Evolutionary conservation across 2,888 invertebrate genomes (phyloP), one percentile per base, ranked within the genome.

Genomic region (Athalia rosae): DNA sequence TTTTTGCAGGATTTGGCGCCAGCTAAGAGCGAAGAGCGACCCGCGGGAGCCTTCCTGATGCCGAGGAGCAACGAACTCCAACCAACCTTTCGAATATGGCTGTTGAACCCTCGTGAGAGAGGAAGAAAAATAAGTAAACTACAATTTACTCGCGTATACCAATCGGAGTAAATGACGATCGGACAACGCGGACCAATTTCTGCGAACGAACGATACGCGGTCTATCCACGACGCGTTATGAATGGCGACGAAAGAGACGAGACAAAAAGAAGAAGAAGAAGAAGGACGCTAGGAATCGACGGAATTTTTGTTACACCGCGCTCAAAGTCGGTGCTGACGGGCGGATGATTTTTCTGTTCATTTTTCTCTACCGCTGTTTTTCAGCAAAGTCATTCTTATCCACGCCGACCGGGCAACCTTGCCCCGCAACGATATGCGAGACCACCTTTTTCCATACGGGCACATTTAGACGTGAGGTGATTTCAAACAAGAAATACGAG

Each of bases 1-100:
- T 82, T 82, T 84, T 85, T 82, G 79, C 80, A 71, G 80, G 81
- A 82, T 82, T 83, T 83, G 82, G 84, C 85, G 83, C 82, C 84
- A 80, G 83, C 82, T 78, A 76, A 53, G 62, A 74, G 62, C 74
- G 74, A 50, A 48, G 74, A 61, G 28, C 48, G 74, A 61, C 61
- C 74, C 41, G 74, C 41, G 74, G 58, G 53, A 71, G 59, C 74
- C 62, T 45, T 61, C 74, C 74, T 61, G 74, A 45, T 41, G 74
- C 50, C 9, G 41, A 74, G 74, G 74, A 61, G 74, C 74, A 74
- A 61, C 74, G 74, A 74, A 74, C 74, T 74, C 74, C 13, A n/a
- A 61, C 74, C 74, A 47, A 45, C 13, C 48, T 62, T 48, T 61
- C 61, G 74, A 61, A 74, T 48, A 74, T 74, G 74, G 74, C 74